Evolutionary conservation across 1,140 invertebrate species (phyloP), one percentile per base, ranked within the genome.

Genomic region (Myzus persicae): DNA sequence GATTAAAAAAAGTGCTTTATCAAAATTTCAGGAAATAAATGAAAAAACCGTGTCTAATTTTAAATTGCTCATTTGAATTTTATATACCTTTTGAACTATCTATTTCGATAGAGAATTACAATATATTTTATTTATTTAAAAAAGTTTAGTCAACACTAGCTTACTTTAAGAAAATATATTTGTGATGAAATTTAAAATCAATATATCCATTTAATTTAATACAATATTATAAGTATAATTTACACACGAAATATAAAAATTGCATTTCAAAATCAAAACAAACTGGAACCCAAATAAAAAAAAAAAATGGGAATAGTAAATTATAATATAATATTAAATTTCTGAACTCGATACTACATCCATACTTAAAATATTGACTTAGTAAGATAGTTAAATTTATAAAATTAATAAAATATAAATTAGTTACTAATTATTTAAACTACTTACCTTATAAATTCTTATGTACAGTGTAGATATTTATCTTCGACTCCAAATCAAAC

Each of bases 401-500:
- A n/a, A n/a, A n/a, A 76, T 20, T 8, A 54, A 54, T n/a, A 26
- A 54, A 26, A 89, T 54, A 22, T 40, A 40, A 54, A 51, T 40
- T 26, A 89, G 38, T 54, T 54, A 89, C 4, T 40, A 89, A 54
- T 31, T 88, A 54, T 31, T 89, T 89, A 54, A 54, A 89, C 18
- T 36, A 76, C 88, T 89, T 89, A 89, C 88, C 88, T 89, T 18
- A n/a, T 46, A 87, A 22, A 89, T 87, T 40, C 46, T 11, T 26
- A 44, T 6, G 22, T 89, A 51, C 0, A 51, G 51, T 51, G 8
- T 51, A 38, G 8, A 24, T 40, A 14, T 26, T 36, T 8, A 46
- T 88, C 44, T 88, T 88, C 42, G 44, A 88, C 14, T 88, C 42
- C 44, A 36, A 46, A n/a, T 42, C 26, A 85, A 84, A 44, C 84